phyloP scores from a whole-genome alignment of 1,140 invertebrate species.

The Heliconius hewitsoni region DNA sequence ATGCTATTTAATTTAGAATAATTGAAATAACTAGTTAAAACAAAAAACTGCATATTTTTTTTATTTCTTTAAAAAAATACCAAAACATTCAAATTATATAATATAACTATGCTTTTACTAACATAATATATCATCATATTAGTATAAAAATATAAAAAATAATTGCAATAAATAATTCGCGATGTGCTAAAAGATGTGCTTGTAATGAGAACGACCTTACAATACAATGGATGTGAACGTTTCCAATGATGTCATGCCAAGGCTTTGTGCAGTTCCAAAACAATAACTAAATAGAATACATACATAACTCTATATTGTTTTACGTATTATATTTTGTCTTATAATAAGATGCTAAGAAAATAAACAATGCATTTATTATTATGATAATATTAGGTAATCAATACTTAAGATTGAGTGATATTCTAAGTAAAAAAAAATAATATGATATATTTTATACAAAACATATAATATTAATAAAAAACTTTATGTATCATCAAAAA shows the following conservation, averaged over 20 bases:
- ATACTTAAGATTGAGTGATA: too few species aligned
- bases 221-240: slow-evolving; percentile 14
- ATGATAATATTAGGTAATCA: too few species aligned
- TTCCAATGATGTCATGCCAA: slow-evolving; percentile 19
- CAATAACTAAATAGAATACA: not conserved
- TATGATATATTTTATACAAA: too few species aligned
- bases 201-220: slow-evolving; percentile 10
- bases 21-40: not conserved
- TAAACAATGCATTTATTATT: not conserved
- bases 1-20: not conserved
- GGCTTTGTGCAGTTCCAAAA: slow-evolving; percentile 3
- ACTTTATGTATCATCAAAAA: too few species aligned
- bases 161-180: not conserved
- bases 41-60: too few species aligned
- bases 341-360: not conserved
- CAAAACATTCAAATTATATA: too few species aligned
- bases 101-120: not conserved
- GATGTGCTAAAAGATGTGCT: not conserved
- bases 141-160: not conserved
- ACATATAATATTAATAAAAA: too few species aligned
- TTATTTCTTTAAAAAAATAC: too few species aligned
- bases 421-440: too few species aligned
- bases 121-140: not conserved
- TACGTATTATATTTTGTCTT: not conserved
- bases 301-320: not conserved